Conservation (phyloP, 2,113 vertebrate species). For the Caretta caretta region DNA sequence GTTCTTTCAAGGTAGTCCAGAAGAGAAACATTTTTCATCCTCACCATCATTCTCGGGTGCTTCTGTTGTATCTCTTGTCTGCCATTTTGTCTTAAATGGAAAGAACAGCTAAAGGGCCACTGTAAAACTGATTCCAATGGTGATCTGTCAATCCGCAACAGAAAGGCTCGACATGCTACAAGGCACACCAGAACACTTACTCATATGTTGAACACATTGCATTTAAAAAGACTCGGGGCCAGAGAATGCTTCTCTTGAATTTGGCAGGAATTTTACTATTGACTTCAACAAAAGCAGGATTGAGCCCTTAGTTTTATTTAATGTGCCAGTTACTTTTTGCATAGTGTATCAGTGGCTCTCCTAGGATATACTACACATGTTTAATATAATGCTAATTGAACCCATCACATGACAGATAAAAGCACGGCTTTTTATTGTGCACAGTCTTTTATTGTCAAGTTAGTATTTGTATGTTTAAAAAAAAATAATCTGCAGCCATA, state of each 20-base stretch:
- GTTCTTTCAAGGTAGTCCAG: background rate
- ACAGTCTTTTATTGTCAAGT: conserved; percentile 27
- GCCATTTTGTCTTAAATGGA: accelerated
- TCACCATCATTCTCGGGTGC: background rate
- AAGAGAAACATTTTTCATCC: background rate
- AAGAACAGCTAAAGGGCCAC: background rate
- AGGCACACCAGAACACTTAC: background rate
- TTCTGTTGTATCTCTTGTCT: background rate
- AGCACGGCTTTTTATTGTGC: background rate
- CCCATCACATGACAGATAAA: background rate
- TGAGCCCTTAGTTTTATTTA: background rate
- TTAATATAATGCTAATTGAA: background rate
- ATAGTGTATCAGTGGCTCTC: background rate
- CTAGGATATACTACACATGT: background rate
- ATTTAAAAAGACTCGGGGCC: background rate
- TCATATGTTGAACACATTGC: background rate
- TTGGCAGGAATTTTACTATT: background rate
- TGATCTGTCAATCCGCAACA: background rate
- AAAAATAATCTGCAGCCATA: background rate
- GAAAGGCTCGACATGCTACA: background rate
- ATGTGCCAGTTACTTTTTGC: background rate
- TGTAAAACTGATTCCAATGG: background rate
- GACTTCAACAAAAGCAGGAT: background rate
- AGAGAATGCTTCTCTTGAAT: background rate
- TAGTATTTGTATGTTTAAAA: background rate